Evolutionary conservation across 2,113 vertebrate genomes (phyloP), one percentile per base, ranked within the genome.

Genomic region (Seriola quinqueradiata): DNA sequence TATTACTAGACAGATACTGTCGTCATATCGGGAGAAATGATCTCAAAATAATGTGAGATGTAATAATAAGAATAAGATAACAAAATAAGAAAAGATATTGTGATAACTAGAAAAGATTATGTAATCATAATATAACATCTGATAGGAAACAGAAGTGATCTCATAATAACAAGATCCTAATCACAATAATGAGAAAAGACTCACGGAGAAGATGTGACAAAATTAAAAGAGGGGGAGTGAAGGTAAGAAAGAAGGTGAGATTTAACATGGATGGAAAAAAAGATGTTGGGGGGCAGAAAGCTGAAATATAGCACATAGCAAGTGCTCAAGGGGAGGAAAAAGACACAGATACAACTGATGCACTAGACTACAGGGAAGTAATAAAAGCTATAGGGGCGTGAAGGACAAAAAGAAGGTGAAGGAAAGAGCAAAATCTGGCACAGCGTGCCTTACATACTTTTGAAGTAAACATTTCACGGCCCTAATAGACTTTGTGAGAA

Each of bases 401-500:
- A 87, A 88, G 87, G 84, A 79, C 82, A 65, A 44, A 75, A 57
- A 61, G 46, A 76, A 85, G 80, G 80, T 79, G 65, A 77, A 65
- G 64, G 25, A 68, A 87, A 75, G 66, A 64, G 48, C 57, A 25
- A 69, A 66, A 87, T 52, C 28, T 82, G 10, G 50, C 36, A 52
- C 61, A 77, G 40, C 32, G 12, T 59, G 38, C 54, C 50, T 75
- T 59, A 75, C 83, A 84, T 85, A 70, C 65, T 80, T 79, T 25
- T 52, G 21, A 78, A 72, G 76, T 72, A 87, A 87, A 86, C 68
- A 86, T 72, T 61, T 40, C 71, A 70, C 8, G 19, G 17, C 76
- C 25, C 38, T 66, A 71, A 52, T 58, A 73, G 55, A 71, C 40
- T 85, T 72, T 72, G 40, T 67, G 70, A 61, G 68, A 87, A 85